Evolutionary conservation across 2,797 vertebrate species (phyloP), one percentile per base, ranked within the genome.

Genomic region (Falco cherrug): DNA sequence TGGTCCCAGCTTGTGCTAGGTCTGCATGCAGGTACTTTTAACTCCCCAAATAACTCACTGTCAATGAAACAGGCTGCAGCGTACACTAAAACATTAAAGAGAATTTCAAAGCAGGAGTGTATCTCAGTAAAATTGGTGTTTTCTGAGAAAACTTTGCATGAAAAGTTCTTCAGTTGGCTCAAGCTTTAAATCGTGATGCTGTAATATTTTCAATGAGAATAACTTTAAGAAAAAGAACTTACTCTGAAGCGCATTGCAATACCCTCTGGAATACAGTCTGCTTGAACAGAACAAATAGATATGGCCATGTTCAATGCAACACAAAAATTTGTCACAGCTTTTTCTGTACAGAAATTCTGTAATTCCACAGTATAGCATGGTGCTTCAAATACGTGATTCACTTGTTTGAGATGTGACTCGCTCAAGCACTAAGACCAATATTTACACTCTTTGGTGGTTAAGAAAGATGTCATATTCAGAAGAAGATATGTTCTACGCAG

Each of bases 401-500:
- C 53, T 92, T 74, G 41, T 80, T 87, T 75, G 75, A 85, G 78
- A 83, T 74, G 50, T 26, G 81, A 80, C 68, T 95, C 0, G 5
- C 71, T 83, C 73, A 81, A 53, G 86, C 53, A 87, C 79, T 57
- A 81, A 87, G 86, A 93, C 84, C 78, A 92, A 87, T 90, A 81
- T 97, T 96, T 95, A 89, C 53, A 85, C 29, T 81, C 78, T 87
- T 74, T 41, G 47, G 50, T 85, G 53, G 64, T n/a, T 95, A 89
- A 85, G 84, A 94, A 80, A 96, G 84, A 95, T 92, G 88, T 75
- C 37, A 15, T 37, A 84, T 63, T 93, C 71, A 63, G 35, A 75
- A 87, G 64, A 92, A 96, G 92, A 81, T 89, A 84, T 84, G 81
- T 93, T 91, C 71, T 45, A n/a, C 43, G 28, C 22, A 83, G 76